Conservation (phyloP, 2,888 invertebrate genomes). For the Caenorhabditis imperialis region DNA sequence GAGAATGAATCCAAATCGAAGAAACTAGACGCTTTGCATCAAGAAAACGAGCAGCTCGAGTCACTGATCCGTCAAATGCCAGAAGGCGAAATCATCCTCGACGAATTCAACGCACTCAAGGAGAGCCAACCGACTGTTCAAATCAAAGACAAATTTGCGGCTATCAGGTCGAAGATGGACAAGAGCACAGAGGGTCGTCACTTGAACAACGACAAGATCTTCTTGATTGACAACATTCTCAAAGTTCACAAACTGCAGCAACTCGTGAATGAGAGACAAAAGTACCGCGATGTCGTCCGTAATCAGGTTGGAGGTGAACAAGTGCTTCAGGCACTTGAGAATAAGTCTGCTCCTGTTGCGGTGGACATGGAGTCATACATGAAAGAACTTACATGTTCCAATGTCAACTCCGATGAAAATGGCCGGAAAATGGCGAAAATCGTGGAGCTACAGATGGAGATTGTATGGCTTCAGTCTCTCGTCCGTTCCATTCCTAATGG, state of each 20-base stretch:
- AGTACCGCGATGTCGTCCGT: conserved; percentile 4
- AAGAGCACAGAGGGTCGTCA: conserved; percentile 11
- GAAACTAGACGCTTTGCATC: conserved; percentile 20
- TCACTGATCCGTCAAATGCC: conserved; percentile 33
- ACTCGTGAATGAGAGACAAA: conserved; percentile 6
- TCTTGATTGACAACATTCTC: conserved; percentile 25
- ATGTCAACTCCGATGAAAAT: conserved; percentile 10
- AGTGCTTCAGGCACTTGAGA: conserved; percentile 4
- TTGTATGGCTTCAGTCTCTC: conserved; percentile 18
- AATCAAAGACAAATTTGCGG: conserved; percentile 28
- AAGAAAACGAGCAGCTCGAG: conserved; percentile 17
- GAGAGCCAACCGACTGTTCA: conserved; percentile 25
- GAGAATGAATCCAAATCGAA: conserved; percentile 56
- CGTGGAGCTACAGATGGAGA: conserved; percentile 18
- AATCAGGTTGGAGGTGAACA: conserved; percentile 14
- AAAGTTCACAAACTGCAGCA: conserved; percentile 30
- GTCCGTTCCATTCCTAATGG: conserved; percentile 23
- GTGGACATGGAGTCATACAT: conserved; percentile 18
- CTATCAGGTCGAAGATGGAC: conserved; percentile 24
- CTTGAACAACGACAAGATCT: conserved; percentile 23
- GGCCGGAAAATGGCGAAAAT: conserved; percentile 24
- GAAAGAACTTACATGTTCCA: conserved; percentile 6
- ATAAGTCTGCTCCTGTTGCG: not conserved
- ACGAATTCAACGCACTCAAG: conserved; percentile 32
- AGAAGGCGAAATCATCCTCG: conserved; percentile 20